phyloP scores from a whole-genome alignment of 2,113 vertebrate genomes.

The Ceratotherium simum region DNA sequence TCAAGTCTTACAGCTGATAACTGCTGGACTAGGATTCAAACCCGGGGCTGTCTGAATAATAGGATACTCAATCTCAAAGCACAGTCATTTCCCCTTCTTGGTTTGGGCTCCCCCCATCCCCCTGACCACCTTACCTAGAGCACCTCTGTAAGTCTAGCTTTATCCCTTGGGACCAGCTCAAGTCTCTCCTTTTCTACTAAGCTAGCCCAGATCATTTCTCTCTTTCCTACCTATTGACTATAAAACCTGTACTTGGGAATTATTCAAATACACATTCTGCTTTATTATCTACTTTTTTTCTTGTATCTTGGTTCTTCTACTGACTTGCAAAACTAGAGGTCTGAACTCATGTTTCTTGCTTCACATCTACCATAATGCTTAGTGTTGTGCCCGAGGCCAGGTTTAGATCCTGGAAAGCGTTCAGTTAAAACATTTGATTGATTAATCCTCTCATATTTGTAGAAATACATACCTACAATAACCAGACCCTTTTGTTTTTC shows the following conservation, averaged over 20 bases:
- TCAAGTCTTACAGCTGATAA: neutral
- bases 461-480: neutral
- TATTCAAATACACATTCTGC: neutral
- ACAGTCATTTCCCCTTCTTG: neutral
- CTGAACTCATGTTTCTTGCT: neutral
- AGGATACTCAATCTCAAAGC: neutral
- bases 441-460: neutral
- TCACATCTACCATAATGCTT: neutral
- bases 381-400: neutral
- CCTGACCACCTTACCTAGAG: neutral
- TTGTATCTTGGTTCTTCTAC: neutral
- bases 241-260: neutral
- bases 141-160: neutral
- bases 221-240: neutral
- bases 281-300: neutral
- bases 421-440: neutral
- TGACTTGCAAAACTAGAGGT: neutral
- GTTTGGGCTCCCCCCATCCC: accelerated
- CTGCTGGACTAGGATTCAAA: neutral
- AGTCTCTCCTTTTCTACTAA: neutral
- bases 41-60: neutral
- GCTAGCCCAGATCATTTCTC: neutral
- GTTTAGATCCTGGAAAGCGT: neutral
- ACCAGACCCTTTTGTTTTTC: slow-evolving; percentile 15
- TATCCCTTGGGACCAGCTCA: neutral